Conservation (phyloP, 92 coral and sea anemone genomes). For the Palythoa heliodiscus region DNA sequence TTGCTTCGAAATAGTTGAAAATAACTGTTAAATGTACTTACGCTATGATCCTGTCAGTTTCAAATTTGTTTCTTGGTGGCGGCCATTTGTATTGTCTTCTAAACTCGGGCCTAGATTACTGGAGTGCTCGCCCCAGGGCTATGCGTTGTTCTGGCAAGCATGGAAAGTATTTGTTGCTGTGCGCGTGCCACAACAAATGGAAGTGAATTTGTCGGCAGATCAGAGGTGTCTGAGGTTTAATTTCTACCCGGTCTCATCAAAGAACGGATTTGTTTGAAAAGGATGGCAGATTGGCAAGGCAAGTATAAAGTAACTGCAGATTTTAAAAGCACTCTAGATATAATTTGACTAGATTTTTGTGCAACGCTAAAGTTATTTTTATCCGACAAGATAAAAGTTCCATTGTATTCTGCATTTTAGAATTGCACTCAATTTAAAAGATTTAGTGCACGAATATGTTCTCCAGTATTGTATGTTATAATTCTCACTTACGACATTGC, state of each 20-base stretch:
- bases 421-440: too few relatives aligned
- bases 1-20: not conserved
- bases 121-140: not conserved
- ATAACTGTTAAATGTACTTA: not conserved
- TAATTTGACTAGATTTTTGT: not conserved
- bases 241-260: not conserved
- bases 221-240: not conserved
- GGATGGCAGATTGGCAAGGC: slow-evolving; percentile 21
- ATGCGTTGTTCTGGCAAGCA: not conserved
- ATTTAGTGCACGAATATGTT: too few relatives aligned
- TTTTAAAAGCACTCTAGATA: not conserved
- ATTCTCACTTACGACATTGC: too few relatives aligned
- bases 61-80: not conserved
- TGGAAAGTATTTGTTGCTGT: not conserved
- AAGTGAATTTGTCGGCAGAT: not conserved
- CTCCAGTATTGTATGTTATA: too few relatives aligned
- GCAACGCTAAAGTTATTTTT: too few relatives aligned
- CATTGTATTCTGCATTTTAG: not conserved
- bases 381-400: not conserved
- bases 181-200: not conserved
- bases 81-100: slow-evolving; percentile 25
- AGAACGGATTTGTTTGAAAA: not conserved
- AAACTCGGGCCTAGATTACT: slow-evolving; percentile 32
- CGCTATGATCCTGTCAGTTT: not conserved
- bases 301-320: too few relatives aligned